phyloP scores from a whole-genome alignment of 2,797 vertebrate genomes.

The Syngnathus acus region DNA sequence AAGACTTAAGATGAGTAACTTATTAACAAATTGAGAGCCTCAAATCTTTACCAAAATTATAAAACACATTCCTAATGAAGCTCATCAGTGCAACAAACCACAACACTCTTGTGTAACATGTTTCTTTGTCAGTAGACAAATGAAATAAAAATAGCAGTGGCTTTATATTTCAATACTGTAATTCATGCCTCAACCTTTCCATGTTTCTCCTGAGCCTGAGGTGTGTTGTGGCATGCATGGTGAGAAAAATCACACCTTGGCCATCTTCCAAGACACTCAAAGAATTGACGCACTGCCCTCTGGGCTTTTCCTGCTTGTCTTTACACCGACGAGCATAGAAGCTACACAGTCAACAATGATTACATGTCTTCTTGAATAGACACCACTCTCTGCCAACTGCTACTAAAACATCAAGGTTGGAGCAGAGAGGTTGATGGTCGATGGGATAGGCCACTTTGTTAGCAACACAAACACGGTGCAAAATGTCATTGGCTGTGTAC shows the following conservation, averaged over 20 bases:
- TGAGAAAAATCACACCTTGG: constrained; percentile 73
- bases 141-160: constrained; percentile 23
- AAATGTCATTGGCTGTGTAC: constrained; percentile 54
- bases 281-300: constrained; percentile 73
- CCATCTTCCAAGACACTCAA: constrained; percentile 69
- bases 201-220: constrained; percentile 47
- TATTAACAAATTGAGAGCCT: not conserved
- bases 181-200: constrained; percentile 58
- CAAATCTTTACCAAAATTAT: not conserved
- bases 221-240: constrained; percentile 70
- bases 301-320: constrained; percentile 58
- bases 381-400: constrained; percentile 75
- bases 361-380: constrained; percentile 72
- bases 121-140: constrained; percentile 5
- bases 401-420: constrained; percentile 57
- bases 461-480: constrained; percentile 38
- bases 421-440: constrained; percentile 5
- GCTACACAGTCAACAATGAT: constrained; percentile 72
- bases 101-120: not conserved
- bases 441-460: not conserved
- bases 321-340: constrained; percentile 69
- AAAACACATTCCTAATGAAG: not conserved
- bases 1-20: too few species aligned
- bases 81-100: not conserved
- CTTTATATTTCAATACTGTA: constrained; percentile 51